Percentiles rank a stretch among this genome's conserved stretches.
Conservation (phyloP, 2,113 vertebrate species). For the Puma concolor region DNA sequence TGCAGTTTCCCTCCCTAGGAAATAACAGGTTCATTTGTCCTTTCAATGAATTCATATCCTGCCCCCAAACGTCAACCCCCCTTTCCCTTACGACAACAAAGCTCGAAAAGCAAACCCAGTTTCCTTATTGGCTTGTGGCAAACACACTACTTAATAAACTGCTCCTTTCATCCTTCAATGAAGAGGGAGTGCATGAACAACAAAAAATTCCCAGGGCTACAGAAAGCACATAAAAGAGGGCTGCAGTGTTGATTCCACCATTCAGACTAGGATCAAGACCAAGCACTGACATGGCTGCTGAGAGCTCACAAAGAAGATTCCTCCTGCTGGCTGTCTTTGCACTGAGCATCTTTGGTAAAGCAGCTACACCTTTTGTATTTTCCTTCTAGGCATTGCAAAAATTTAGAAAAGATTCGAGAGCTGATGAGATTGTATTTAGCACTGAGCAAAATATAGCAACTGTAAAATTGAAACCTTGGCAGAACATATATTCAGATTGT, state of each 20-base stretch:
- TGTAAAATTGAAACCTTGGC: neutral
- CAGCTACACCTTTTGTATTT: neutral
- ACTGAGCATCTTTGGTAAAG: constrained; percentile 17
- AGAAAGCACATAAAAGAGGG: neutral
- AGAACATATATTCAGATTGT: neutral
- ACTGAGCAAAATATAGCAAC: neutral
- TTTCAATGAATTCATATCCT: neutral
- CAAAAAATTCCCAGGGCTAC: neutral
- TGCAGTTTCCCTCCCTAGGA: neutral
- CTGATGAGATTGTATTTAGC: neutral
- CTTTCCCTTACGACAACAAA: neutral
- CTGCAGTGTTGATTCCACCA: neutral
- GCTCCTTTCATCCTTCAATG: neutral
- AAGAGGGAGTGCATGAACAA: neutral
- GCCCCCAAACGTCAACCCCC: neutral
- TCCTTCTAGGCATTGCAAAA: neutral
- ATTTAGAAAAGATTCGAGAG: neutral
- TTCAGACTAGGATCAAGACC: neutral
- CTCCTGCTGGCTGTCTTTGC: neutral
- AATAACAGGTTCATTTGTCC: constrained; percentile 9
- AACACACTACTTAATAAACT: neutral
- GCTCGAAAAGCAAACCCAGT: neutral
- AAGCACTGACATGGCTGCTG: neutral
- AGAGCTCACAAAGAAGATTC: neutral
- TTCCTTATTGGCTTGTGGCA: constrained; percentile 24